Evolutionary conservation across 2,797 vertebrate species (phyloP), one percentile per base, ranked within the genome.

Genomic region (Erpetoichthys calabaricus): DNA sequence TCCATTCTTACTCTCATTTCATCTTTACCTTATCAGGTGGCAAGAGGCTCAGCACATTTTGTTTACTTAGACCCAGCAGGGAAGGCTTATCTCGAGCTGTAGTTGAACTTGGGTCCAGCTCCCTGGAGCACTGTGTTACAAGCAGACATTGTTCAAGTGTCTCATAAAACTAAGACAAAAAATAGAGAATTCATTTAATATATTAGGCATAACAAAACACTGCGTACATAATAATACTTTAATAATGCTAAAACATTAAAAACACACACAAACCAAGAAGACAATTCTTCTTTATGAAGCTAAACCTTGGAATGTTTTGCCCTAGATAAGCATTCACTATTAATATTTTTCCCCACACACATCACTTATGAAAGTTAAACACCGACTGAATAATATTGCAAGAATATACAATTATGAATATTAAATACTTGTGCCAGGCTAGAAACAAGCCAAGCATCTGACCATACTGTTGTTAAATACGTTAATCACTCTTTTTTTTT

Each of bases 141-240:
- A 85, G 64, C 25, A 94, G 68, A 63, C 82, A 86, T 62, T 75
- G 84, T 62, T 90, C 84, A 74, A 91, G 66, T 0, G 81, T 86
- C 47, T 82, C 79, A 59, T 72, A 76, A 63, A 91, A 85, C 91
- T 92, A 55, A 49, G 47, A 49, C 25, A 59, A 65, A 2, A 63
- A 2, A 63, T 44, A 54, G 5, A 53, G 7, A 42, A 25, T 42
- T 9, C 50, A n/a, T 41, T 6, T 25, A 3, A 25, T 25, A 51
- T 51, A 9, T 51, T 2, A 9, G 5, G 3, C n/a, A 5, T 42
- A 43, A 9, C 45, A 4, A 51, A 7, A 3, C 4, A 41, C 4
- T 42, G 41, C n/a, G 3, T 49, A 7, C n/a, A 7, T n/a, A 49
- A 49, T 49, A 4, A 4, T 49, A 49, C 7, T n/a, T 49, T 49